These are phyloP conservation scores for Loriculus beryllinus DNA, from an alignment of 2,797 vertebrate genomes.

Conservation along the genomic window DNA sequence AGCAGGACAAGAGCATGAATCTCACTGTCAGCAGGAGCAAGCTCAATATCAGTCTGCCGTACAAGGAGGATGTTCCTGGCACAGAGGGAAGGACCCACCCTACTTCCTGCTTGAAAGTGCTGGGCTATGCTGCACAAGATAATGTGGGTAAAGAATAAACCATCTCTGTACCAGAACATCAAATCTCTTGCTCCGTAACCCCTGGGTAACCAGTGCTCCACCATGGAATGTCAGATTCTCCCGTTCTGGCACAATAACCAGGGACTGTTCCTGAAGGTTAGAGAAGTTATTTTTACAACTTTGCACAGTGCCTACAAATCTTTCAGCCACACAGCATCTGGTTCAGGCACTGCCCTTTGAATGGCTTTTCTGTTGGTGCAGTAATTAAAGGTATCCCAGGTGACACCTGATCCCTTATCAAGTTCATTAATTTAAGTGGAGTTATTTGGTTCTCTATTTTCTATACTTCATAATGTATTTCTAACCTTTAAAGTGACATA, in stretches of 20 bases:
- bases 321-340: conserved; percentile 47
- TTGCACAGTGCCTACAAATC: conserved; percentile 37
- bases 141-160: background rate
- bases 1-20: background rate
- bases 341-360: conserved; percentile 45
- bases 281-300: conserved; percentile 58
- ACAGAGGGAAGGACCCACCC: background rate
- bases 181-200: background rate
- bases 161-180: background rate
- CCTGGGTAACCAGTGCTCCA: background rate
- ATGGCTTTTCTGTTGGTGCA: conserved; percentile 63
- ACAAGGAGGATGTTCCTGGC: background rate
- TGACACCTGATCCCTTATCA: conserved; percentile 65
- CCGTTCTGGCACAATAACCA: conserved; percentile 22
- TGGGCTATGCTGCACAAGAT: background rate
- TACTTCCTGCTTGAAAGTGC: background rate
- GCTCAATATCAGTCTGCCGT: background rate
- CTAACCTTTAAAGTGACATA: conserved; percentile 66
- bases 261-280: conserved; percentile 37
- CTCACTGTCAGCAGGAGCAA: background rate
- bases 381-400: conserved; percentile 68
- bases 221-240: background rate
- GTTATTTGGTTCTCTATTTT: conserved; percentile 57
- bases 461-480: conserved; percentile 62
- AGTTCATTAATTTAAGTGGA: conserved; percentile 66